phyloP scores from a whole-genome alignment of 2,888 invertebrate species.

The Catocala fraxini region DNA sequence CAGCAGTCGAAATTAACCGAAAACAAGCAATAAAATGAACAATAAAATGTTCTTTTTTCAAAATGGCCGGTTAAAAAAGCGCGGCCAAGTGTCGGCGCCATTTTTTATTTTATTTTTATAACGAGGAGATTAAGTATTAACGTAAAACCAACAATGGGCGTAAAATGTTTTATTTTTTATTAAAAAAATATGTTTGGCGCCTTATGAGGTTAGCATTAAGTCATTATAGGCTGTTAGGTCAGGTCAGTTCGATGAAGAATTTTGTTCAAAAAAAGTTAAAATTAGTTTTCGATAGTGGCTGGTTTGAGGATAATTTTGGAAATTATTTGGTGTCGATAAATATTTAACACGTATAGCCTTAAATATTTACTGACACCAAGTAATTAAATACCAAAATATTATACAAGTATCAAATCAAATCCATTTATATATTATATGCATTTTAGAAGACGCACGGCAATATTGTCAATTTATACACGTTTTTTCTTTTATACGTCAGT shows the following conservation, averaged over 20 bases:
- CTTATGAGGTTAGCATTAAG: constrained; percentile 50
- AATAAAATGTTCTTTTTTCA: constrained; percentile 62
- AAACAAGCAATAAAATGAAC: constrained; percentile 59
- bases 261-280: constrained; percentile 29
- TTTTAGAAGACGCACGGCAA: no score
- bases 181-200: constrained; percentile 59
- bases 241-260: constrained; percentile 44
- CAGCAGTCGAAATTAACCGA: constrained; percentile 55
- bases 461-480: no score
- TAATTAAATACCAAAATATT: no score
- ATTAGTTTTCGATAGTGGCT: constrained; percentile 39
- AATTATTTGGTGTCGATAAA: neutral
- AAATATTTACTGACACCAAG: no score
- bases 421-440: no score
- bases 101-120: constrained; percentile 65
- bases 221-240: constrained; percentile 52
- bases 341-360: no score
- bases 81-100: constrained; percentile 66
- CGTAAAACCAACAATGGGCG: constrained; percentile 83
- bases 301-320: neutral
- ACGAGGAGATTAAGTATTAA: constrained; percentile 77
- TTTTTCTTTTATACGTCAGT: no score
- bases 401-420: no score
- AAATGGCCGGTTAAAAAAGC: constrained; percentile 56
- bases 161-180: constrained; percentile 63